These are phyloP conservation scores for rabbit (Oryctolagus cuniculus) DNA, from an alignment of 2,113 vertebrate species.

Conservation along the genomic window DNA sequence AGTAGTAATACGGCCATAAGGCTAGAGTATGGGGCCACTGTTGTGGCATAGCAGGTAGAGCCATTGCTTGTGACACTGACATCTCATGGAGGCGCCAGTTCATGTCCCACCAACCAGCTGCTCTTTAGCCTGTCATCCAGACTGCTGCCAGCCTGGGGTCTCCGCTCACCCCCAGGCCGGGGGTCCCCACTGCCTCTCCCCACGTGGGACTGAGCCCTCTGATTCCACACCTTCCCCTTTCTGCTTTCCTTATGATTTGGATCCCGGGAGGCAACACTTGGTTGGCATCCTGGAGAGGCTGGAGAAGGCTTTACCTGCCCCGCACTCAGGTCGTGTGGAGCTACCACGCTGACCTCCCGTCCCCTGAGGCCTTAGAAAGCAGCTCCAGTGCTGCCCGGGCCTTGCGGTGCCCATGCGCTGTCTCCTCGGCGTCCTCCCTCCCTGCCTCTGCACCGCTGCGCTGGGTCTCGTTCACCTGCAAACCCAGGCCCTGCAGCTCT, in stretches of 20 bases:
- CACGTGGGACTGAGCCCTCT: not conserved
- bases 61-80: no score
- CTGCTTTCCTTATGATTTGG: not conserved
- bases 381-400: no score
- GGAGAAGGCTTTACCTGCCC: no score
- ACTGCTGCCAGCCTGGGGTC: not conserved
- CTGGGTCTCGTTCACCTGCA: not conserved
- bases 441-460: not conserved
- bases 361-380: no score
- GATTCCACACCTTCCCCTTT: not conserved
- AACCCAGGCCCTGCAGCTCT: not conserved
- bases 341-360: no score
- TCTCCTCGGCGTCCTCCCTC: no score
- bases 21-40: not conserved
- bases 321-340: no score
- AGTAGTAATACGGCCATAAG: not conserved
- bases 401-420: no score
- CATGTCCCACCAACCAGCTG: no score
- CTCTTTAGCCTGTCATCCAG: no score
- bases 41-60: not conserved
- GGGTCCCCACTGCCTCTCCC: not conserved
- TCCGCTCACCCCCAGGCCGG: not conserved
- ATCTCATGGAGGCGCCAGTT: no score
- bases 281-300: no score
- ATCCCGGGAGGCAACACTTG: not conserved